Base-by-base conservation (phyloP, 2,113 vertebrate genomes). In the Tamias sibiricus region DNA sequence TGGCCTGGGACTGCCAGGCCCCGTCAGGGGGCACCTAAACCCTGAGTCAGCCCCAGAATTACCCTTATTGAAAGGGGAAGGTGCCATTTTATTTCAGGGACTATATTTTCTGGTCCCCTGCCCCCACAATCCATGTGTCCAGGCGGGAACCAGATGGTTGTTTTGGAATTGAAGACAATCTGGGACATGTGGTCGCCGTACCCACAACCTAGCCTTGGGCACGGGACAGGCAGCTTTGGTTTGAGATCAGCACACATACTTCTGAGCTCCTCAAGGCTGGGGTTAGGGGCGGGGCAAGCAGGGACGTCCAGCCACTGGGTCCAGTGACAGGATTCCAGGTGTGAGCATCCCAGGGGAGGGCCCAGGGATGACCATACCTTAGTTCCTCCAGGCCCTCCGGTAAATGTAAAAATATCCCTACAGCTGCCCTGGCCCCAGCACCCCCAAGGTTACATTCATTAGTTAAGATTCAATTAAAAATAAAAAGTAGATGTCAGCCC, bases 201-300 rank as follows among this genome's bases (percentile, higher is more conserved):
- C 94, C 97, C 87, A 40, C 17, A n/a, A 66, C 19, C 59, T 2
- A 66, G 91, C 94, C 80, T 42, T n/a, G 94, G 97, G 94, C 94
- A 92, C 81, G 20, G 85, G 57, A 77, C 95, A 97, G 98, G 98
- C 97, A 97, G 95, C 98, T 98, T 97, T 97, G 98, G 98, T 97
- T 96, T 97, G 91, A 62, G 83, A 68, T 94, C 82, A 76, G 95
- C 97, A 89, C 97, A 87, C 71, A 0, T 0, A 92, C 91, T 57
- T 89, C 87, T 49, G 32, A 71, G 86, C 75, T 92, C 52, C 54
- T 30, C 12, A 10, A 22, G 40, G 20, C 77, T 20, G 40, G 72
- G 79, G 76, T 44, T 8, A 68, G 76, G 68, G 20, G 0, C 6
- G 22, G 90, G 35, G 54, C 47, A 11, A 4, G 13, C 64, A 6